phyloP scores from a whole-genome alignment of 2,888 invertebrate species.

The Hypena proboscidalis region DNA sequence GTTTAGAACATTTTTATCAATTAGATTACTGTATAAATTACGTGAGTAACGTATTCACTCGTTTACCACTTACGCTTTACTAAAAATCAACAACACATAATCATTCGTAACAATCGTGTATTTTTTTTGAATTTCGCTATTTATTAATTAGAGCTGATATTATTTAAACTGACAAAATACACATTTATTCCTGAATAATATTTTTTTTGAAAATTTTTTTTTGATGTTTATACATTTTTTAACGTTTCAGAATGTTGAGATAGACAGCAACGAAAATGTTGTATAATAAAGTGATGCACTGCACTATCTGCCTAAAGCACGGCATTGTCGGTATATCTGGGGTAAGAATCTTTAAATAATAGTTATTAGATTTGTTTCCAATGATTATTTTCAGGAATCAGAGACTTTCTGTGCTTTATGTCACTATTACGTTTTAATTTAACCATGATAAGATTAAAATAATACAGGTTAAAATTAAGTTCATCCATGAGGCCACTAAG shows the following conservation, averaged over 20 bases:
- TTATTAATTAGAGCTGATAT: neutral
- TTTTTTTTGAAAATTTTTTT: neutral
- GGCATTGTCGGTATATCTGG: constrained; percentile 60
- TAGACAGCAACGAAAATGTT: constrained; percentile 64
- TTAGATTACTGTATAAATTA: constrained; percentile 13
- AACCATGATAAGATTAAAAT: too few species aligned
- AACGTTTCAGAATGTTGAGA: constrained; percentile 70
- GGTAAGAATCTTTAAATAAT: constrained; percentile 54
- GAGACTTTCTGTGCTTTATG: too few species aligned
- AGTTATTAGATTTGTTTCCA: too few species aligned
- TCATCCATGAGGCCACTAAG: too few species aligned
- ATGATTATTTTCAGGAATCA: too few species aligned
- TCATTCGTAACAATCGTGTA: constrained; percentile 17
- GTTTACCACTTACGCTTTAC: neutral
- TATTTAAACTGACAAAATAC: too few species aligned
- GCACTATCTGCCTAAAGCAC: constrained; percentile 69
- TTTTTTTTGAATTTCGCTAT: neutral
- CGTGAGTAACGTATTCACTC: constrained; percentile 31
- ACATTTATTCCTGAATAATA: too few species aligned
- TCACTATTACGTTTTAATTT: too few species aligned
- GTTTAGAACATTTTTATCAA: constrained; percentile 27
- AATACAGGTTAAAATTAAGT: too few species aligned
- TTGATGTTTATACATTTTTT: neutral
- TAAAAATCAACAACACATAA: constrained; percentile 4
- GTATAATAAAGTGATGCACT: constrained; percentile 72